Percentiles rank a stretch among this genome's conserved stretches.
phyloP scores from a whole-genome alignment of 2,888 invertebrate genomes.

The Petrolisthes cinctipes region DNA sequence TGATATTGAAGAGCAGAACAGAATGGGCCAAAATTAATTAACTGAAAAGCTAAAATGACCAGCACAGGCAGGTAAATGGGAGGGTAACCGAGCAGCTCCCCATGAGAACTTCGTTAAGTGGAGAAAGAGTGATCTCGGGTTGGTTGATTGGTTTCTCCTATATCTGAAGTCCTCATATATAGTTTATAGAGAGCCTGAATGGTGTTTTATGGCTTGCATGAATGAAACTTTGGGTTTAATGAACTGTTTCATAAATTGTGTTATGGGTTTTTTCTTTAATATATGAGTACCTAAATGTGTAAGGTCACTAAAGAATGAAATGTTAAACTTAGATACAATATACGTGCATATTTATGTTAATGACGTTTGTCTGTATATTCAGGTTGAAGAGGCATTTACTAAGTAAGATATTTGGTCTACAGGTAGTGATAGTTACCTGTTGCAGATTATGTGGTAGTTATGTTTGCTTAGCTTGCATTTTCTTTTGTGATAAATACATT shows the following conservation, averaged over 20 bases:
- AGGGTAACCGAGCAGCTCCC: too few species aligned
- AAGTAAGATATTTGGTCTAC: conserved; percentile 1
- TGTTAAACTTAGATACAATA: background rate
- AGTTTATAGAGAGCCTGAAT: background rate
- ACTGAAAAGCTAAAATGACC: too few species aligned
- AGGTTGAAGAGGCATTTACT: conserved; percentile 15
- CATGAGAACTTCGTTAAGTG: too few species aligned
- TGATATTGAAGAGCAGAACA: too few species aligned
- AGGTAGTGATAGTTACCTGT: too few species aligned
- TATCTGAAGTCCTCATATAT: background rate
- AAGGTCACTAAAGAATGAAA: background rate
- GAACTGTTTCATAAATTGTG: background rate
- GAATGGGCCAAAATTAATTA: too few species aligned
- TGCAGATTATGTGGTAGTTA: background rate
- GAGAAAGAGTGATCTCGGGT: too few species aligned
- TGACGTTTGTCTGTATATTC: background rate
- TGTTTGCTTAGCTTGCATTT: too few species aligned
- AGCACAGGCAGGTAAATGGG: too few species aligned
- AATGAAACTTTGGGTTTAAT: background rate
- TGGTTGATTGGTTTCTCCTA: too few species aligned
- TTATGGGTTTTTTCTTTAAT: background rate
- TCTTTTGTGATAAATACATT: too few species aligned
- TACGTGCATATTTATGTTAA: background rate
- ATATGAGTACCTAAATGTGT: background rate
- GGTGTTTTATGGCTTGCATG: background rate